Evolutionary conservation across 2,888 invertebrate species (phyloP).

Genomic region (Trachelus tabidus): DNA sequence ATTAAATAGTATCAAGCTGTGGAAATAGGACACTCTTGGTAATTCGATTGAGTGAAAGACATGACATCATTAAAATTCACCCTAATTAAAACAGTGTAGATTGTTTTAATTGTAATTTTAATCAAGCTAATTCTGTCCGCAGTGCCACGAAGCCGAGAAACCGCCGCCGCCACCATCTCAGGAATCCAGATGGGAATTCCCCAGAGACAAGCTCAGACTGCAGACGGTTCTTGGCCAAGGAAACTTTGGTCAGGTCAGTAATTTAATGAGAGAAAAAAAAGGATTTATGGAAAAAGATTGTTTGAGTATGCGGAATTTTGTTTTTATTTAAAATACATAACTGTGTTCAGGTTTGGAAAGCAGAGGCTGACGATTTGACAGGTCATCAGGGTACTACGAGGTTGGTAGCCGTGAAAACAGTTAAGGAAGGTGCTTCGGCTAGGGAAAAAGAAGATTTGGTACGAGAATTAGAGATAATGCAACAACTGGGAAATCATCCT

Average conservation of each 20-base stretch:
- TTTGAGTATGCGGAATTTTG: neutral
- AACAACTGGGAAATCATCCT: conserved; percentile 83
- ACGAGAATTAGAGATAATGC: conserved; percentile 82
- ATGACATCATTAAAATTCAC: neutral
- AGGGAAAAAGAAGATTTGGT: conserved; percentile 82
- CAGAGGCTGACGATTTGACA: conserved; percentile 83
- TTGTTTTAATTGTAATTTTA: neutral
- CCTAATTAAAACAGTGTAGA: neutral
- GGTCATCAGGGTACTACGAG: conserved; percentile 82
- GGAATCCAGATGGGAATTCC: conserved; percentile 80
- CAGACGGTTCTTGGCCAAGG: conserved; percentile 86
- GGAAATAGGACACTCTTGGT: neutral
- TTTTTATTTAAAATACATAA: neutral
- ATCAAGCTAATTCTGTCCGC: conserved; percentile 4
- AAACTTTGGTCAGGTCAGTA: conserved; percentile 81
- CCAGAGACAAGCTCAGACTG: conserved; percentile 79
- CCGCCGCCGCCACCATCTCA: conserved; percentile 71
- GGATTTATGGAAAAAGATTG: neutral
- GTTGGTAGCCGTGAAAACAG: conserved; percentile 87
- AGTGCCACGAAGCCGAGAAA: conserved; percentile 68
- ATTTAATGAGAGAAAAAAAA: neutral
- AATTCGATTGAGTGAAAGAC: neutral
- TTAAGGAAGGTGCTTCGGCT: conserved; percentile 81
- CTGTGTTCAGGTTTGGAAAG: conserved; percentile 79
- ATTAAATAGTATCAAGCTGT: neutral